Percentiles rank a stretch among this genome's conserved stretches.
Conservation (phyloP, 2,113 vertebrate genomes). For the Actenoides hombroni region DNA sequence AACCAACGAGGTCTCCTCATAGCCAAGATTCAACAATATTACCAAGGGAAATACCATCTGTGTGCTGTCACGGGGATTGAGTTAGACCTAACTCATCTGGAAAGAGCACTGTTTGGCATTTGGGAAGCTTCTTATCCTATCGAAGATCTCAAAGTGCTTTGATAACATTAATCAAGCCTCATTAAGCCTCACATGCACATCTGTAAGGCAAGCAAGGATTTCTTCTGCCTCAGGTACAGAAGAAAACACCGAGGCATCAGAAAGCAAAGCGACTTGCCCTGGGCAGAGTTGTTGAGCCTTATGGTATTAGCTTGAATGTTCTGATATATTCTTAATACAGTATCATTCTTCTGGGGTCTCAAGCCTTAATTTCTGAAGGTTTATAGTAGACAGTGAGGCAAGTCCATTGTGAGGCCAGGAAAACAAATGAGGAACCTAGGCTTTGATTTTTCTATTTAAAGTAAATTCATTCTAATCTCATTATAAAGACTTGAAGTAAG, state of each 20-base stretch:
- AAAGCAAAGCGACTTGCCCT: not conserved
- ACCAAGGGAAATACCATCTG: constrained; percentile 6
- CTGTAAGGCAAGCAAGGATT: not conserved
- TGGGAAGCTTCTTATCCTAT: not conserved
- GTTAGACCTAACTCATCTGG: not conserved
- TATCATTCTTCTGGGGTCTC: not conserved
- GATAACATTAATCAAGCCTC: constrained; percentile 3
- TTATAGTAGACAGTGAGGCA: not conserved
- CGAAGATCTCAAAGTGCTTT: not conserved
- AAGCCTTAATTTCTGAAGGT: not conserved
- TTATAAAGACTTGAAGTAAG: not conserved
- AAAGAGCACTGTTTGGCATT: not conserved
- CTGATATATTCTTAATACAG: not conserved
- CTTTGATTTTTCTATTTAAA: not conserved
- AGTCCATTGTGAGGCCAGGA: not conserved
- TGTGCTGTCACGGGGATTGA: not conserved
- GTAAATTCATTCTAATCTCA: not conserved
- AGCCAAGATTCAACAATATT: not conserved
- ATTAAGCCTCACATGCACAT: not conserved
- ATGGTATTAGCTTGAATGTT: not conserved
- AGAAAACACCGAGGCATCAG: not conserved
- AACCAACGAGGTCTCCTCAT: not conserved
- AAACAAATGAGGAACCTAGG: not conserved
- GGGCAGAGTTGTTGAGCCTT: not conserved
- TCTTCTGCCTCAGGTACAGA: not conserved